phyloP scores from a whole-genome alignment of 2,113 vertebrate genomes.

The Gavialis gangeticus region DNA sequence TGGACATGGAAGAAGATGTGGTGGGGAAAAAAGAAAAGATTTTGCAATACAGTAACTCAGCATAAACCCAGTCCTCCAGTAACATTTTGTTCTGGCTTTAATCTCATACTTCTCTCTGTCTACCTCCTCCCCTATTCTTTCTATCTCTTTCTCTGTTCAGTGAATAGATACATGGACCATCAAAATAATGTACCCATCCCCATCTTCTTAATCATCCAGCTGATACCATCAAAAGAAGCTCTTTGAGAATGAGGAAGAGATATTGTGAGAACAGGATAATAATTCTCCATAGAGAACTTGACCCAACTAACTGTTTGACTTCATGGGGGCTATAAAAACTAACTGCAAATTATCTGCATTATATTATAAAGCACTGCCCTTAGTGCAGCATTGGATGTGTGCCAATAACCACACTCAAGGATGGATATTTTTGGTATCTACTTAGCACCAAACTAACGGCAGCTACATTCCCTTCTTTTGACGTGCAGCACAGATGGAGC shows the following conservation, averaged over 20 bases:
- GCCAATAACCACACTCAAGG: too few species aligned
- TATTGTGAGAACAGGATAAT: too few species aligned
- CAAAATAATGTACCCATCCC: background rate
- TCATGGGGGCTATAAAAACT: too few species aligned
- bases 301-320: background rate
- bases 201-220: background rate
- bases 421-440: too few species aligned
- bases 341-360: too few species aligned
- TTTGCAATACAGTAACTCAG: background rate
- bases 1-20: background rate
- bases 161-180: background rate
- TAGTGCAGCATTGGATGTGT: too few species aligned
- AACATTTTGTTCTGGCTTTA: constrained; percentile 35
- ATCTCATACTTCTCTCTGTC: background rate
- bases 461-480: too few species aligned
- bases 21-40: background rate
- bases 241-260: background rate
- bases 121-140: too few species aligned
- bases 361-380: too few species aligned
- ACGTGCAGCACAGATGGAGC: too few species aligned
- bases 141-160: background rate
- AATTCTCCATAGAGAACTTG: background rate
- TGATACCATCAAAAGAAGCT: background rate
- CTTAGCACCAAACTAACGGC: too few species aligned
- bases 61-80: background rate